Evolutionary conservation across 2,113 vertebrate genomes (phyloP), one percentile per base, ranked within the genome.

Genomic region (Brienomyrus longianalis): DNA sequence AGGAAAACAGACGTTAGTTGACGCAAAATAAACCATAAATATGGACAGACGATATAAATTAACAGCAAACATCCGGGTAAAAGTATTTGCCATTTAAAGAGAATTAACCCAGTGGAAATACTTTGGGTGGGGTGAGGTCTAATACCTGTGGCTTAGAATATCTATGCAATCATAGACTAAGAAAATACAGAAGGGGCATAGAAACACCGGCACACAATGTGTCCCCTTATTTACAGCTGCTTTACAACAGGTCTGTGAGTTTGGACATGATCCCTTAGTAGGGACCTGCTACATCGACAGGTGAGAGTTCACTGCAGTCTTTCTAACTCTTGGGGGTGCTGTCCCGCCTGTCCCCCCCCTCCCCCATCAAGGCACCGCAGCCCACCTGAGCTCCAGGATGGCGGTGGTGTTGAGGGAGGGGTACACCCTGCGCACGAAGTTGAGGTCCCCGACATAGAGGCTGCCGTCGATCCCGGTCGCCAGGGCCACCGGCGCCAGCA

Each of bases 401-500:
- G 97, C 97, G 7, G 97, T 97, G 89, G 97, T 97, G 5, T 98
- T 98, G 59, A 92, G 89, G 88, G 97, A 97, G 80, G 97, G 97
- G 90, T 97, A 97, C 92, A 98, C 96, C 85, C 97, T 96, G 52
- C 97, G 95, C 50, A 98, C 95, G 27, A 97, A 98, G 91, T 98
- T 98, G 94, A 98, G 97, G 95, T 98, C 97, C 0, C 97, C 97
- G 17, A 98, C 96, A 8, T 96, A 98, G 88, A 98, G 96, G 92
- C 97, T 98, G 91, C 97, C 97, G 15, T 97, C 97, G 17, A 96
- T 94, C 11, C 97, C 97, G 70, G 97, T 96, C 15, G 97, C 97
- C 92, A 98, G 95, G 2, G 97, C 97, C 47, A 98, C 95, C 0
- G 97, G 97, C 17, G 97, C 97, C 93, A 98, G 92, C 89, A 98